Percentiles rank a stretch among this genome's conserved stretches.
Evolutionary conservation across 2,113 vertebrate species (phyloP).

Genomic region (Cochlearius cochlearius): DNA sequence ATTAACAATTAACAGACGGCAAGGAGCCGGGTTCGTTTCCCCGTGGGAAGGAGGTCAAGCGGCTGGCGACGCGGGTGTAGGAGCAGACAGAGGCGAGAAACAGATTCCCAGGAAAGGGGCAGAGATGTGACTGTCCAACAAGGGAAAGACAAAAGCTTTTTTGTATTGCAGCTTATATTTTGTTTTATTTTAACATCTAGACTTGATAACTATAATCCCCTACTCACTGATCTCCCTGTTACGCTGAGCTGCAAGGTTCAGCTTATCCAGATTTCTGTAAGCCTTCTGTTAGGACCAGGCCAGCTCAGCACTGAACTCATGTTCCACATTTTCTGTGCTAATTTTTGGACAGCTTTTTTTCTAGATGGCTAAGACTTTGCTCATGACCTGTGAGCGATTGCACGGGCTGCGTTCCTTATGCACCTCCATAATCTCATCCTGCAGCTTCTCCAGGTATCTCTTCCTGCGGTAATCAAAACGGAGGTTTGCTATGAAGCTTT

Average conservation of each 20-base stretch:
- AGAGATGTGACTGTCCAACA: not conserved
- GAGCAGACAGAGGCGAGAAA: not conserved
- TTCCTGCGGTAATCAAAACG: not conserved
- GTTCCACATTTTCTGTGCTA: not conserved
- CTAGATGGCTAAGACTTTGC: not conserved
- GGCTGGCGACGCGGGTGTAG: not conserved
- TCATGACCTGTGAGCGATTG: not conserved
- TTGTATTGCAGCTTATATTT: not conserved
- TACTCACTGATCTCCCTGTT: not conserved
- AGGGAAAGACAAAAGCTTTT: fast-evolving
- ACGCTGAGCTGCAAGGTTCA: not conserved
- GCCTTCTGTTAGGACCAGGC: not conserved
- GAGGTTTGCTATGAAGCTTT: not conserved
- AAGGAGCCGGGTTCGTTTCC: not conserved
- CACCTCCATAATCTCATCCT: not conserved
- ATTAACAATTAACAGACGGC: not conserved
- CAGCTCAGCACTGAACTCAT: not conserved
- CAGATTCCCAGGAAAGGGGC: not conserved
- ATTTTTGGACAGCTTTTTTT: not conserved
- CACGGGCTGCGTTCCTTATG: fast-evolving
- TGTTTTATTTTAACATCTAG: not conserved
- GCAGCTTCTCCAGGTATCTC: not conserved
- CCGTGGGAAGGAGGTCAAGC: not conserved
- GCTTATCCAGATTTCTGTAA: not conserved
- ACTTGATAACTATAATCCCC: fast-evolving